A percentile compares a stretch with the other conserved stretches of the same genome.
Evolutionary conservation across 2,888 invertebrate genomes (phyloP).

Genomic region (Hypena proboscidalis): DNA sequence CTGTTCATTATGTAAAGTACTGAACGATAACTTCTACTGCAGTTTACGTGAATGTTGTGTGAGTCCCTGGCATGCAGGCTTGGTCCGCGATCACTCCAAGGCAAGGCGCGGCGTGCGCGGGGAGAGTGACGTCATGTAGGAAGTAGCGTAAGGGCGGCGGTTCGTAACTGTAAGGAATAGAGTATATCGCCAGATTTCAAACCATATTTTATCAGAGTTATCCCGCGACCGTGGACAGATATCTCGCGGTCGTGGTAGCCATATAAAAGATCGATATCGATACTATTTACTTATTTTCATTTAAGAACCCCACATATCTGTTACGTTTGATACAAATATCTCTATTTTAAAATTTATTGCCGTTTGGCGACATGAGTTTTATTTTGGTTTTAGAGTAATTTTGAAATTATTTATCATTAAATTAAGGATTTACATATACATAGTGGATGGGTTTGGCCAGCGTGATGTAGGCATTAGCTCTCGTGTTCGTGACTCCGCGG

Average conservation of each 20-base stretch:
- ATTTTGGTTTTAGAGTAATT: constrained; percentile 26
- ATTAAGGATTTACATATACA: not conserved
- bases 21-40: no score
- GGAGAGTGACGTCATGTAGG: constrained; percentile 9
- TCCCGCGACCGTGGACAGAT: not conserved
- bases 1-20: no score
- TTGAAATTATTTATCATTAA: constrained; percentile 12
- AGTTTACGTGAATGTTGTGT: constrained; percentile 16
- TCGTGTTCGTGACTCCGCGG: no score
- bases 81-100: constrained; percentile 12
- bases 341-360: constrained; percentile 10
- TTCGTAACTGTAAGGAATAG: constrained; percentile 11
- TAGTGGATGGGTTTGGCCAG: not conserved
- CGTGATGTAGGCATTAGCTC: not conserved
- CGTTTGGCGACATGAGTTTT: constrained; percentile 15
- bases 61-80: constrained; percentile 6
- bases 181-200: not conserved
- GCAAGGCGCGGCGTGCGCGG: constrained; percentile 21
- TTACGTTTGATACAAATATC: constrained; percentile 12
- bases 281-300: constrained; percentile 15
- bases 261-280: constrained; percentile 23
- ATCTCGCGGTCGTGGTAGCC: constrained; percentile 10
- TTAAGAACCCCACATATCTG: constrained; percentile 16
- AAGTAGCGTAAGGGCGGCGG: constrained; percentile 5
- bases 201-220: constrained; percentile 13